Base-by-base conservation (phyloP, 2,888 invertebrate species). In the Troides helena region DNA sequence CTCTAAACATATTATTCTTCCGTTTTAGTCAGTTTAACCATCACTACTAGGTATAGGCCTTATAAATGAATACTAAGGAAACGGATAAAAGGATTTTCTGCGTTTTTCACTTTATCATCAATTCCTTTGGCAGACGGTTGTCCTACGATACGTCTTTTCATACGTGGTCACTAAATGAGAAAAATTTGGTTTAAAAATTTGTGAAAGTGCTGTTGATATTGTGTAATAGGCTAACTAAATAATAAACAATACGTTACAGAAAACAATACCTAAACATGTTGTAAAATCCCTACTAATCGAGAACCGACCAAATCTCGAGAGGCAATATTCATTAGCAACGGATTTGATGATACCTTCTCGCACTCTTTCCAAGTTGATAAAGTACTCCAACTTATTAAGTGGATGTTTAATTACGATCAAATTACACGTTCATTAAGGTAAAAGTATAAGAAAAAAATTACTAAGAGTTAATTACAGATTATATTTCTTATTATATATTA, bases 271-370 rank as follows among this genome's bases (percentile, higher is more conserved):
- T 53, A 46, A 67, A 50, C 36, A 57, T 65, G 30, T 46, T 21
- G 59, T 7, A 64, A 58, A 23, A 23, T 46, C 39, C 64, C 8
- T 25, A 43, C 36, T 68, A 68, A 68, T 68, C 36, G 50, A 39
- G 36, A 61, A 30, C 61, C 46, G 61, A 60, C 64, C 57, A 69
- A 72, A 67, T 69, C 69, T 62, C 59, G 36, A 66, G 65, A 61
- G 69, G 67, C 67, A 72, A 69, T 71, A 69, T 67, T 72, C 72
- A 71, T 72, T 71, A 69, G 69, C 21, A 62, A 62, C 62, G 30
- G 36, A 65, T 65, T 69, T 65, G 23, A 62, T 65, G 23, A 62
- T 64, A 64, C 57, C 63, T 64, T 58, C 62, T 68, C 43, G 57
- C 46, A 65, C 62, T 65, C 65, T 60, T 50, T 62, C 39, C 56